Evolutionary conservation across 2,888 invertebrate genomes (phyloP).

Genomic region (Meliscaeva auricollis): DNA sequence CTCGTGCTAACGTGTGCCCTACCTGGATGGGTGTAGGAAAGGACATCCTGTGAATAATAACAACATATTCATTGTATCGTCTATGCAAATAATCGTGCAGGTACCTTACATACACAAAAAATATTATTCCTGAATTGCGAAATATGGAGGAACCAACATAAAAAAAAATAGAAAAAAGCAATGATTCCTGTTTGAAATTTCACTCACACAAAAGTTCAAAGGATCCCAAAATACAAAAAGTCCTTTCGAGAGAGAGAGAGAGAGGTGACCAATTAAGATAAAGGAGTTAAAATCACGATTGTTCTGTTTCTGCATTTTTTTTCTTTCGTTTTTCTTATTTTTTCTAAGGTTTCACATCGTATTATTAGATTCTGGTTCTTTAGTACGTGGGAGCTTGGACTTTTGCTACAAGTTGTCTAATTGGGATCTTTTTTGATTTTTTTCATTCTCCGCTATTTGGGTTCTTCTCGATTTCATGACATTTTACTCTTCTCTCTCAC

Average conservation of each 20-base stretch:
- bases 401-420: constrained; percentile 51
- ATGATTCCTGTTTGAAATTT: not conserved
- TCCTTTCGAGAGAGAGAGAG: constrained; percentile 39
- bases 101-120: no score
- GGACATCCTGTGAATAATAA: constrained; percentile 23
- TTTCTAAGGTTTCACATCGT: constrained; percentile 21
- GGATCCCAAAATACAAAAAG: not conserved
- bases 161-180: not conserved
- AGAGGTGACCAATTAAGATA: constrained; percentile 59
- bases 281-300: constrained; percentile 46
- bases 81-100: not conserved
- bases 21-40: not conserved
- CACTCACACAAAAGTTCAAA: constrained; percentile 28
- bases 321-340: not conserved
- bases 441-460: not conserved
- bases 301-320: not conserved
- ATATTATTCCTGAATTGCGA: not conserved
- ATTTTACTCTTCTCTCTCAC: not conserved
- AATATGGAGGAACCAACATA: not conserved
- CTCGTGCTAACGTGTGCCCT: no score
- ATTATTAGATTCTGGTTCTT: constrained; percentile 15
- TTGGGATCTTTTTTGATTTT: constrained; percentile 38
- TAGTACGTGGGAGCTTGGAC: not conserved
- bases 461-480: constrained; percentile 24
- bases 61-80: constrained; percentile 4